These are phyloP conservation scores for Pristionchus entomophagus DNA, from an alignment of 2,888 invertebrate species.

Conservation along the genomic window DNA sequence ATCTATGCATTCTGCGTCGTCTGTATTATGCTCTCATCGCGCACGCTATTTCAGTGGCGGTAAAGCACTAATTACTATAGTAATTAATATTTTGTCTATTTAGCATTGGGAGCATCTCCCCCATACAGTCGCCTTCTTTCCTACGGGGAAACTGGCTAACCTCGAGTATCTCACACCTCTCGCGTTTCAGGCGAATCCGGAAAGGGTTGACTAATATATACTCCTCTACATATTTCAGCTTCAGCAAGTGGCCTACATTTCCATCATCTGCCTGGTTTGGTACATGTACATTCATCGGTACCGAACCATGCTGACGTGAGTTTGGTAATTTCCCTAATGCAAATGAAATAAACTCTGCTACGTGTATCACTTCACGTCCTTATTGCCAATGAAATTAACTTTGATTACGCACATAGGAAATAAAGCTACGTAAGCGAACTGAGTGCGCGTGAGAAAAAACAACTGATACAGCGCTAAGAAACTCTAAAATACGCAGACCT, in stretches of 20 bases:
- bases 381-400: no score
- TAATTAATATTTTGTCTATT: not conserved
- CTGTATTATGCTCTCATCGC: not conserved
- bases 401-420: no score
- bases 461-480: no score
- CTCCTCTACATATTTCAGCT: not conserved
- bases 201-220: no score
- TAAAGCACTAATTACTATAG: not conserved
- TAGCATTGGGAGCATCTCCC: constrained; percentile 12
- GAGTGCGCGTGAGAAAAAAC: no score
- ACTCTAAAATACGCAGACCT: no score
- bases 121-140: not conserved
- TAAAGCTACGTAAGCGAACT: no score
- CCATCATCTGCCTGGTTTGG: not conserved
- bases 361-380: no score
- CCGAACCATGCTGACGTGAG: not conserved
- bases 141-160: not conserved
- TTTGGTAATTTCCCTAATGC: not conserved
- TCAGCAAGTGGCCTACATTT: constrained; percentile 8
- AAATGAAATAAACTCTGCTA: no score
- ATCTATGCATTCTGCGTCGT: not conserved
- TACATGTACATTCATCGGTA: constrained; percentile 15
- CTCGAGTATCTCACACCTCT: not conserved
- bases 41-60: not conserved
- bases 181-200: not conserved